phyloP scores from a whole-genome alignment of 2,888 invertebrate species.

The Dugesia japonica region DNA sequence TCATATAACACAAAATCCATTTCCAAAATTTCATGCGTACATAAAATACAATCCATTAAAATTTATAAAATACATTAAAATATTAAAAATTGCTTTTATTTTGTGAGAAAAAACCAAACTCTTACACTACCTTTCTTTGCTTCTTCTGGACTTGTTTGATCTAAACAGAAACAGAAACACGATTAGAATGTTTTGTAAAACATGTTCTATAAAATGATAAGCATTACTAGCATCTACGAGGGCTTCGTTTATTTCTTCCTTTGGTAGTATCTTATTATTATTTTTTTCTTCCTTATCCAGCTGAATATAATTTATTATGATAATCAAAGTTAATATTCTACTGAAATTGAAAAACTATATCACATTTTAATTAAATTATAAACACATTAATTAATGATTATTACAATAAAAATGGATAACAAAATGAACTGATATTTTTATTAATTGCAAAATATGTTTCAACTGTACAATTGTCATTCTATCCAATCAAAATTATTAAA shows the following conservation, averaged over 20 bases:
- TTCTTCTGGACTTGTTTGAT: background rate
- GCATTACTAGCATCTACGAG: background rate
- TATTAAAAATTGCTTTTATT: too few species aligned
- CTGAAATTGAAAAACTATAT: background rate
- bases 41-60: background rate
- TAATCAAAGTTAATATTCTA: background rate
- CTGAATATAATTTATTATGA: background rate
- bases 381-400: too few species aligned
- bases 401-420: too few species aligned
- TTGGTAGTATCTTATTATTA: background rate
- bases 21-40: too few species aligned
- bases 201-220: background rate
- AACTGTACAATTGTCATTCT: background rate
- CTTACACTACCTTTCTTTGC: background rate
- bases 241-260: background rate
- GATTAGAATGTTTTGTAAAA: background rate
- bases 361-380: background rate
- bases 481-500: background rate
- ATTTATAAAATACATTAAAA: too few species aligned
- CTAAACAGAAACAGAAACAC: constrained; percentile 7
- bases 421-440: too few species aligned
- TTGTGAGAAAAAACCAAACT: too few species aligned
- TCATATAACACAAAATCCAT: too few species aligned
- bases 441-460: too few species aligned
- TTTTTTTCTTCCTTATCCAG: background rate